Evolutionary conservation across 2,797 vertebrate species (phyloP), one percentile per base, ranked within the genome.

Genomic region (Liparis tanakae): DNA sequence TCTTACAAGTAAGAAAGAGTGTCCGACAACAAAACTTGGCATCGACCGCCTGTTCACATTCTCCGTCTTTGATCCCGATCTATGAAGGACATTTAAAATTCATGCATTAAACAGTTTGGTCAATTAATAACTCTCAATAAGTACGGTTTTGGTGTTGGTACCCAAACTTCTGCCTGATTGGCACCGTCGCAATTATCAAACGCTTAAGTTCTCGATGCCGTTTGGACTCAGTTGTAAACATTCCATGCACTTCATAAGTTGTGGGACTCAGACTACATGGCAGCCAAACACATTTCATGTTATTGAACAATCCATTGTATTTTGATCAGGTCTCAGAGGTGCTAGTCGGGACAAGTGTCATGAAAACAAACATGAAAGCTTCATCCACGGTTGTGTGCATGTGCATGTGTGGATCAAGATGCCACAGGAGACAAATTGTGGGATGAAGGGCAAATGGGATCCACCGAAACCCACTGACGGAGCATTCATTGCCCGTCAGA

Each of bases 371-470:
- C 10, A 4, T n/a, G 69, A 80, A 51, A 77, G 72, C 65, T 66
- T 73, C 48, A 34, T 73, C 51, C 65, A 53, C 78, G 13, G 37
- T 46, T 82, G n/a, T n/a, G n/a, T n/a, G n/a, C n/a, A n/a, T n/a
- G n/a, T n/a, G 80, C 61, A 67, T 79, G 73, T 59, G 74, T 67
- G 58, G 70, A 76, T 72, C 1, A 48, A 88, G 80, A 83, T 70
- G 76, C 88, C 75, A 79, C 25, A 59, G 22, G 64, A 80, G 86
- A 88, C 76, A 79, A 82, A 90, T 61, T 69, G 57, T 48, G 53
- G 20, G 72, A 71, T 70, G 54, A 83, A 81, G 80, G 82, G 83
- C 67, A 80, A 78, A 81, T 46, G 72, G 75, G 67, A 81, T 76
- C 74, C 77, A 48, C 64, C 12, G 30, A 59, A 63, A 33, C 70